phyloP scores from a whole-genome alignment of 1,140 invertebrate genomes.

The Drosophila kikkawai region DNA sequence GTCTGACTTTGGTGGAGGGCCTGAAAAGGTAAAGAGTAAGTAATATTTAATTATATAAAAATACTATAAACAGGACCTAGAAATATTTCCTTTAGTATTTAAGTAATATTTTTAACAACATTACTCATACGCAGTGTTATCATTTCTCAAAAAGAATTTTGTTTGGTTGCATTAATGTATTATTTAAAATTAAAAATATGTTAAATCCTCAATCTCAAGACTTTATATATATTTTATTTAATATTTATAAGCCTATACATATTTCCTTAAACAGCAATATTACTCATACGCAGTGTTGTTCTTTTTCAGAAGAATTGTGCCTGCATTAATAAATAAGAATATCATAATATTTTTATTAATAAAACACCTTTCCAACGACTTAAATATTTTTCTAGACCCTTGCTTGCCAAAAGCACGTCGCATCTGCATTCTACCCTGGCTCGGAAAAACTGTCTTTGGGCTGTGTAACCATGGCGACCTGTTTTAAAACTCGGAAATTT shows the following conservation, averaged over 20 bases:
- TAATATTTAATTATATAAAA: too few relatives aligned
- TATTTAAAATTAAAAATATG: background rate
- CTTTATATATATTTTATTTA: background rate
- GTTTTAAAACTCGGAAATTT: constrained; percentile 77
- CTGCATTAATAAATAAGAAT: background rate
- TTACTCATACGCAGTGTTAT: background rate
- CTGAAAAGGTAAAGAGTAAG: constrained; percentile 71
- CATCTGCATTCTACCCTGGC: background rate
- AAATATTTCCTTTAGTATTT: too few relatives aligned
- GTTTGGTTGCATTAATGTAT: too few relatives aligned
- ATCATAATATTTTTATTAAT: background rate
- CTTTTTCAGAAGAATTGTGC: background rate
- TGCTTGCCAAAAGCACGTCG: background rate
- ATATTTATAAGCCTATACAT: background rate
- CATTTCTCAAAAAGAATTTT: background rate
- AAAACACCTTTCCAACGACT: background rate
- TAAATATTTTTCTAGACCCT: background rate
- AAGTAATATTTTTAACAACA: background rate
- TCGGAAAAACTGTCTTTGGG: constrained; percentile 8
- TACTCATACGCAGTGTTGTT: background rate
- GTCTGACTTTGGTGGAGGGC: constrained; percentile 98
- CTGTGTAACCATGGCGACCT: constrained; percentile 56
- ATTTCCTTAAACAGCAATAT: background rate
- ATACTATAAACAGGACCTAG: too few relatives aligned
- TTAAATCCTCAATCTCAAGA: background rate